Evolutionary conservation across 2,113 vertebrate species (phyloP).

Genomic region (Trogon surrucura): DNA sequence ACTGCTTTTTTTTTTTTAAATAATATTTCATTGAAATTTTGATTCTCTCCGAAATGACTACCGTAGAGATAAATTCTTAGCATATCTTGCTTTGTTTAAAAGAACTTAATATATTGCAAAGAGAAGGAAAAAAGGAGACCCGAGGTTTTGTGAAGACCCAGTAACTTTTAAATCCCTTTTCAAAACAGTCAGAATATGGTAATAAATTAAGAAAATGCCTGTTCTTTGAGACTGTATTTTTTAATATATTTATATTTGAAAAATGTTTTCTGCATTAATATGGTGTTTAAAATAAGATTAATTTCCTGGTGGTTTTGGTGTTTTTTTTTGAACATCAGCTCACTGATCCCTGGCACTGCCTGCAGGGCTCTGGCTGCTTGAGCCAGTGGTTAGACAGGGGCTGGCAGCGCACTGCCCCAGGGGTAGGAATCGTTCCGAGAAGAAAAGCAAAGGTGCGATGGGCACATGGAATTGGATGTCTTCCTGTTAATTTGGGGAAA

Average conservation of each 20-base stretch:
- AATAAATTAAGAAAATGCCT: not conserved
- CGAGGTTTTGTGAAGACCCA: not conserved
- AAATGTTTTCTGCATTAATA: not conserved
- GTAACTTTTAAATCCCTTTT: constrained; percentile 11
- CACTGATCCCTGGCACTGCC: not conserved
- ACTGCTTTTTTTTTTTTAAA: not conserved
- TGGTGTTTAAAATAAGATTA: constrained; percentile 7
- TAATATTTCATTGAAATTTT: constrained; percentile 48
- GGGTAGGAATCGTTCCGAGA: not conserved
- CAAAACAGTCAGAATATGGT: not conserved
- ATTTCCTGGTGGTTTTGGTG: not conserved
- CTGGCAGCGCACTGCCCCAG: not conserved
- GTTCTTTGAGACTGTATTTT: not conserved
- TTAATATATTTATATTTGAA: not conserved
- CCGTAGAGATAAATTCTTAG: not conserved
- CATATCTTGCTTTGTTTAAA: constrained; percentile 21
- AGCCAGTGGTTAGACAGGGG: not conserved
- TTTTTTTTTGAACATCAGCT: not conserved
- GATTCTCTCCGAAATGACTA: not conserved
- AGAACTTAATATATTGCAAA: not conserved
- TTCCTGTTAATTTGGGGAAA: not conserved
- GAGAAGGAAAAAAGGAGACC: not conserved
- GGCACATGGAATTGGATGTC: not conserved
- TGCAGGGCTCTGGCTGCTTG: not conserved
- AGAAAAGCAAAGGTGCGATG: not conserved